phyloP scores from a whole-genome alignment of 2,797 vertebrate genomes.

The Pipistrellus nathusii region DNA sequence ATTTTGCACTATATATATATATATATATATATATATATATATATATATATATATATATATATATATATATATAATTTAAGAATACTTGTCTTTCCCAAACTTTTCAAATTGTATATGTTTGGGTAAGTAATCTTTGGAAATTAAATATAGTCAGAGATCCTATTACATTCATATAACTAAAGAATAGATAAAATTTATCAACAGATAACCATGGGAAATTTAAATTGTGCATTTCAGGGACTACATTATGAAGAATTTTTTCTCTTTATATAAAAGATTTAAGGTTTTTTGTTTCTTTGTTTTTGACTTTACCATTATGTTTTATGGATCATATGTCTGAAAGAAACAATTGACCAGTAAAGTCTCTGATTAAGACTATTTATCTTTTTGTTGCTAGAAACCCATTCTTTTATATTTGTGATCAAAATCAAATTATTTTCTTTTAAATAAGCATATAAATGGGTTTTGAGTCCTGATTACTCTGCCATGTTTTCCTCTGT shows the following conservation, averaged over 20 bases:
- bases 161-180: not conserved
- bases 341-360: not conserved
- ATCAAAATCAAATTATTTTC: slow-evolving; percentile 22
- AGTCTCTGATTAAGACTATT: not conserved
- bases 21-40: not conserved
- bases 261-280: not conserved
- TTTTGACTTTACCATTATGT: not conserved
- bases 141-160: not conserved
- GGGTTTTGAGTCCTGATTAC: not conserved
- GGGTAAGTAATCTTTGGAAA: not conserved
- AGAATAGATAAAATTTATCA: not conserved
- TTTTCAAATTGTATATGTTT: not conserved
- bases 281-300: not conserved
- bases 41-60: not conserved
- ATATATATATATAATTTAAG: not conserved
- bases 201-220: not conserved
- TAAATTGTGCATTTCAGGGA: slow-evolving; percentile 15
- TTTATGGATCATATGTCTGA: not conserved
- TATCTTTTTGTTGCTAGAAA: not conserved
- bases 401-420: slow-evolving; percentile 31
- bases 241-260: not conserved
- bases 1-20: not conserved
- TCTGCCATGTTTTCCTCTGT: not conserved
- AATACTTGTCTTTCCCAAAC: not conserved
- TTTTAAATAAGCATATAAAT: not conserved